These are phyloP conservation scores for Epinephelus fuscoguttatus DNA, from an alignment of 2,113 vertebrate genomes.

Conservation along the genomic window DNA sequence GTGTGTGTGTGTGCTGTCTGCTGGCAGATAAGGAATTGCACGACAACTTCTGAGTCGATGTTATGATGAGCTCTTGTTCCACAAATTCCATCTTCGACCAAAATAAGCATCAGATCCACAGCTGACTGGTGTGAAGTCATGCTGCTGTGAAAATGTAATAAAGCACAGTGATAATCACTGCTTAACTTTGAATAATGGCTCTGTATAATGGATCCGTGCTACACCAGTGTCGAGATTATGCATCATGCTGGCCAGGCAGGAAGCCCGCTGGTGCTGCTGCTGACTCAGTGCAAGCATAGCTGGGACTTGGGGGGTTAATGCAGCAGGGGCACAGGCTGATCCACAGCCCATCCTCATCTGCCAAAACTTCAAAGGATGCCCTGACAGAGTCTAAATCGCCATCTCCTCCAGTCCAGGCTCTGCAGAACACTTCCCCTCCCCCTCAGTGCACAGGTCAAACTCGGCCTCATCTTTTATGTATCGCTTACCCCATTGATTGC, in stretches of 20 bases:
- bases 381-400: conserved; percentile 63
- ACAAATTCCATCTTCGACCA: conserved; percentile 54
- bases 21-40: conserved; percentile 28
- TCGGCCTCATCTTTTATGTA: conserved; percentile 77
- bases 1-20: conserved; percentile 7
- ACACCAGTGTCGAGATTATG: conserved; percentile 65
- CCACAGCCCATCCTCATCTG: conserved; percentile 65
- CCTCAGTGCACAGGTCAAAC: conserved; percentile 66
- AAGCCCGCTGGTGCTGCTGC: conserved; percentile 59
- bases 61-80: conserved; percentile 23
- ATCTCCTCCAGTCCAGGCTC: conserved; percentile 56
- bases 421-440: conserved; percentile 37
- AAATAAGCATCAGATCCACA: conserved; percentile 34
- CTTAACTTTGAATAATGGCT: conserved; percentile 69
- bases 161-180: conserved; percentile 65
- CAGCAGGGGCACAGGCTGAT: conserved; percentile 63
- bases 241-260: conserved; percentile 58
- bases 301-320: conserved; percentile 69
- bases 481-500: conserved; percentile 70
- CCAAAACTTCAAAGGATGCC: conserved; percentile 77
- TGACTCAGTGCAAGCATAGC: conserved; percentile 70
- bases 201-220: conserved; percentile 50
- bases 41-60: conserved; percentile 21
- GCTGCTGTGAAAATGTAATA: conserved; percentile 62
- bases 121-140: conserved; percentile 38